phyloP scores from a whole-genome alignment of 2,888 invertebrate genomes.

The Siphlonurus alternatus region DNA sequence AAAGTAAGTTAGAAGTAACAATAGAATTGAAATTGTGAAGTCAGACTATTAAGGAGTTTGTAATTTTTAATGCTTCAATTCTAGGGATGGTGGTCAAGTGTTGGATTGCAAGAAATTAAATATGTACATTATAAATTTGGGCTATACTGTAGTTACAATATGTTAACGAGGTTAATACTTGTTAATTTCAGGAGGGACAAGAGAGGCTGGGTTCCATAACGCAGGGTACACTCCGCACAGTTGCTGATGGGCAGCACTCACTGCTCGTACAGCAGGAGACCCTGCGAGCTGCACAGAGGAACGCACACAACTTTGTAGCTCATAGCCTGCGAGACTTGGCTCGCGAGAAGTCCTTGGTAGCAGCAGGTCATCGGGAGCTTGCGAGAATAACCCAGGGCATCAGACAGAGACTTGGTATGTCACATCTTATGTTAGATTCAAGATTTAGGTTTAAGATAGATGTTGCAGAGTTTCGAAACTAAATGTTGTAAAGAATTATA shows the following conservation, averaged over 20 bases:
- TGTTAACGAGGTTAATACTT: no score
- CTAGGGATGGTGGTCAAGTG: no score
- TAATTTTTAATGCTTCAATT: no score
- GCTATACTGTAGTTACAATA: no score
- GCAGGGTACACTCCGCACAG: constrained; percentile 25
- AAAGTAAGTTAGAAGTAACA: no score
- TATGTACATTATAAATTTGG: no score
- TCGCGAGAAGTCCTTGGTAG: constrained; percentile 41
- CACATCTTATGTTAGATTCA: no score
- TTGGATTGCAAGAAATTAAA: no score
- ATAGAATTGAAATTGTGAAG: neutral
- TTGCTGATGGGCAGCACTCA: constrained; percentile 29
- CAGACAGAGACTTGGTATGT: constrained; percentile 35
- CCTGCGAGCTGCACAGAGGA: constrained; percentile 20
- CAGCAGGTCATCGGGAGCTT: constrained; percentile 36
- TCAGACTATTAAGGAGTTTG: no score
- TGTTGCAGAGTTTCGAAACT: no score
- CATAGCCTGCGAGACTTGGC: constrained; percentile 36
- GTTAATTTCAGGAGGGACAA: constrained; percentile 30
- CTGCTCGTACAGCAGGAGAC: constrained; percentile 34
- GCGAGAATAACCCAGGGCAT: constrained; percentile 35
- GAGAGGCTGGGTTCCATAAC: constrained; percentile 29
- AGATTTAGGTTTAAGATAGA: no score
- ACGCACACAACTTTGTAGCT: constrained; percentile 32
- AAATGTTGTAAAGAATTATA: no score